phyloP scores from a whole-genome alignment of 23 tunicate species.

The Pegea sp. region DNA sequence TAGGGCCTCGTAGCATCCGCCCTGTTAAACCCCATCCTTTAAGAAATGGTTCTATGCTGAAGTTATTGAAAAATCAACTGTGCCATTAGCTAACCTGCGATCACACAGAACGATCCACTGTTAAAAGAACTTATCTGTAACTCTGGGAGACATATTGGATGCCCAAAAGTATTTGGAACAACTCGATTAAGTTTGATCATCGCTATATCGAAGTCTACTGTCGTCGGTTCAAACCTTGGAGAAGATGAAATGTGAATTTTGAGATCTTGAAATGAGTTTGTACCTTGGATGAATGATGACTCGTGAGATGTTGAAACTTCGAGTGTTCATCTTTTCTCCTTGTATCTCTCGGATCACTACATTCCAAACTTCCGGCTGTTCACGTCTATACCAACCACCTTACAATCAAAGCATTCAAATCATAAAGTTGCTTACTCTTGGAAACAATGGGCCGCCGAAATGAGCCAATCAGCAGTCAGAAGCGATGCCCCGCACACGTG shows the following conservation, averaged over 20 bases:
- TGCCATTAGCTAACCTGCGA: slow-evolving; percentile 25
- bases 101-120: slow-evolving; percentile 47
- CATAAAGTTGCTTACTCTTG: slow-evolving; percentile 40
- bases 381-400: background rate
- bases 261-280: too few relatives aligned
- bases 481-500: slow-evolving; percentile 81
- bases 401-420: background rate
- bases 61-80: slow-evolving; percentile 1
- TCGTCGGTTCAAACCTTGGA: slow-evolving; percentile 31
- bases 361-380: background rate
- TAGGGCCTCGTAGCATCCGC: slow-evolving; percentile 13
- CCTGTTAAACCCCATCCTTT: slow-evolving; percentile 71
- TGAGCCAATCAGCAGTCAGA: slow-evolving; percentile 28
- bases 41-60: too few relatives aligned
- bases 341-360: too few relatives aligned
- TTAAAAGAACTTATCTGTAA: slow-evolving; percentile 3
- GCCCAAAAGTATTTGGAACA: background rate
- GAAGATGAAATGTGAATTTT: too few relatives aligned
- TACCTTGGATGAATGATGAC: slow-evolving; percentile 43
- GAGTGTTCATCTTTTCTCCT: too few relatives aligned
- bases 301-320: slow-evolving; percentile 17
- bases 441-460: slow-evolving; percentile 88
- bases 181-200: slow-evolving; percentile 16
- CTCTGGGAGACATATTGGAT: slow-evolving; percentile 30
- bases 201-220: slow-evolving; percentile 76